These are phyloP conservation scores for Rhadina sibilatrix DNA, from an alignment of 2,113 vertebrate species.

Conservation along the genomic window DNA sequence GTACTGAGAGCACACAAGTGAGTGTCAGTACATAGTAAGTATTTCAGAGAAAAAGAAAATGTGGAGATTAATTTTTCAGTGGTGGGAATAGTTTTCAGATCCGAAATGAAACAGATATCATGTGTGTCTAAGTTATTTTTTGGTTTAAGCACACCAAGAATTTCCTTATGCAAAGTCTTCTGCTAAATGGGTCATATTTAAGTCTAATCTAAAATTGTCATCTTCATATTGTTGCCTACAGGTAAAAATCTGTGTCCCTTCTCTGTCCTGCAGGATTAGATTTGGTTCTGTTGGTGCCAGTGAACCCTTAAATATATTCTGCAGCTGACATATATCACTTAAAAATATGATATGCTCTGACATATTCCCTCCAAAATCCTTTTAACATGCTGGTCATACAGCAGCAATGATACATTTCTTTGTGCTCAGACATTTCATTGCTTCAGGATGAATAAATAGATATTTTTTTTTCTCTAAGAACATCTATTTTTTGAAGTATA, in stretches of 20 bases:
- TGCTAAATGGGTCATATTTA: neutral
- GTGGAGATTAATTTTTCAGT: neutral
- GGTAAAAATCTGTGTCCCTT: conserved; percentile 26
- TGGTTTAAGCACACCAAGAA: neutral
- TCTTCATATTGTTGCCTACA: neutral
- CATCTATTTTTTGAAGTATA: neutral
- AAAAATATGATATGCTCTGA: conserved; percentile 14
- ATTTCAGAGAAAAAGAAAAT: neutral
- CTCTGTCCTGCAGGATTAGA: conserved; percentile 12
- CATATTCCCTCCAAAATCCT: conserved; percentile 14
- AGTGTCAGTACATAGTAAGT: neutral
- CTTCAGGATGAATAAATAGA: neutral
- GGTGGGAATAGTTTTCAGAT: neutral
- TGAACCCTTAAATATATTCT: conserved; percentile 44
- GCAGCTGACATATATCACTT: conserved; percentile 32
- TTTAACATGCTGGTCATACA: neutral
- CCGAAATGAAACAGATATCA: neutral
- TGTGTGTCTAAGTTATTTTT: neutral
- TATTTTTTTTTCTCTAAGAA: neutral
- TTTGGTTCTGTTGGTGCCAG: neutral
- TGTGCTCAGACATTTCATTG: neutral
- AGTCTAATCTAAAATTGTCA: neutral
- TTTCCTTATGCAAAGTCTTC: neutral
- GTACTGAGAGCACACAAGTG: neutral
- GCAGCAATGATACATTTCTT: neutral